A percentile compares a stretch with the other conserved stretches of the same genome.
Evolutionary conservation across 2,888 invertebrate species (phyloP).

Genomic region (Axea sp.): DNA sequence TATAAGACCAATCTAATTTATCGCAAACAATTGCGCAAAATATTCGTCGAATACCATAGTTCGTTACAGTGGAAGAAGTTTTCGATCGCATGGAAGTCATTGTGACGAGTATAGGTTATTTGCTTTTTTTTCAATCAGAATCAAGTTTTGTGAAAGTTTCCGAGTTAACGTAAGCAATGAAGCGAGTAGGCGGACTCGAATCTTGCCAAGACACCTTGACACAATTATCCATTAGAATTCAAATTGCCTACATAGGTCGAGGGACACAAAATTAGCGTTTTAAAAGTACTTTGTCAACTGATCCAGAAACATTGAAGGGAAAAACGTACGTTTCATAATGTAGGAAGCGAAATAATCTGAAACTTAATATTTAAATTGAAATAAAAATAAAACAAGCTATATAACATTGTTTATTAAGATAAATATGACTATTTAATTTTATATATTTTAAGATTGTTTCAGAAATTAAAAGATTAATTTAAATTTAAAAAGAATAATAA

Average conservation of each 20-base stretch:
- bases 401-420: no score
- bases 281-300: slow-evolving; percentile 43
- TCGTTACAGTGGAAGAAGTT: slow-evolving; percentile 2
- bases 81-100: slow-evolving; percentile 25
- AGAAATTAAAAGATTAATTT: no score
- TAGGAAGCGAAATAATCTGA: slow-evolving; percentile 11
- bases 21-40: slow-evolving; percentile 20
- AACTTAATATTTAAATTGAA: no score
- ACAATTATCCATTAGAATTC: slow-evolving; percentile 69
- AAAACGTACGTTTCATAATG: slow-evolving; percentile 45
- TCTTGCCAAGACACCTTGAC: slow-evolving; percentile 47
- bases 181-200: slow-evolving; percentile 12
- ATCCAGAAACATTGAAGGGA: slow-evolving; percentile 14
- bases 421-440: no score
- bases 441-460: no score
- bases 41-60: slow-evolving; percentile 7
- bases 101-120: slow-evolving; percentile 31
- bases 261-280: slow-evolving; percentile 64
- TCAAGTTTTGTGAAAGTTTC: slow-evolving; percentile 53
- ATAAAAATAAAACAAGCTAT: no score
- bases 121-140: slow-evolving; percentile 46
- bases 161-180: slow-evolving; percentile 53
- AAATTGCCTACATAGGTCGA: no score
- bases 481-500: no score
- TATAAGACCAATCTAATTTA: no score